Percentiles rank a stretch among this genome's conserved stretches.
Evolutionary conservation across 2,113 vertebrate species (phyloP).

Genomic region (Scopus umbretta): DNA sequence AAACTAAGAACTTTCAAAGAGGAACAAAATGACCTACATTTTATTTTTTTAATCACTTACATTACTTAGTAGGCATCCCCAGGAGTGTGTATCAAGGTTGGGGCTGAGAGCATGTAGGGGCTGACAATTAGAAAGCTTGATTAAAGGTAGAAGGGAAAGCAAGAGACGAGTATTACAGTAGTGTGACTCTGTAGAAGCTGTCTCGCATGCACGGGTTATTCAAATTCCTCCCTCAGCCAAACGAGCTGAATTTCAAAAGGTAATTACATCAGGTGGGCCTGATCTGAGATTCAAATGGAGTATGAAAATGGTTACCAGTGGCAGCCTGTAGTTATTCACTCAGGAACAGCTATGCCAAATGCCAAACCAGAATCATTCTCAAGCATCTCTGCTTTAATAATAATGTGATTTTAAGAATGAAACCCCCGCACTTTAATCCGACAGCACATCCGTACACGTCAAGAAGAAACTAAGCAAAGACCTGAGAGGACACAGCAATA

Average conservation of each 20-base stretch:
- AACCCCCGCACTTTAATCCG: neutral
- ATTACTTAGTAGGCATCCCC: neutral
- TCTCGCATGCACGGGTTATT: neutral
- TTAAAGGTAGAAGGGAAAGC: constrained; percentile 7
- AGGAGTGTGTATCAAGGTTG: neutral
- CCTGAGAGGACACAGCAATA: neutral
- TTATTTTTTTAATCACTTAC: constrained; percentile 5
- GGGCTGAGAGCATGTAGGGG: neutral
- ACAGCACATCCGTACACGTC: neutral
- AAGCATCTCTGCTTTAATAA: neutral
- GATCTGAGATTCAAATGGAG: neutral
- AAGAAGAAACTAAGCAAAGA: neutral
- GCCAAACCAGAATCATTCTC: neutral
- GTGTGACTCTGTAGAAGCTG: neutral
- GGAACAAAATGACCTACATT: constrained; percentile 7
- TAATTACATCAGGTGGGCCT: neutral
- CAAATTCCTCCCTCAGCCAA: constrained; percentile 15
- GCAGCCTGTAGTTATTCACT: neutral
- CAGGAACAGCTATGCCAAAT: neutral
- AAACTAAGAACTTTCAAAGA: constrained; percentile 23
- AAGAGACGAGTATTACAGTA: neutral
- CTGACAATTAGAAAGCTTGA: constrained; percentile 10
- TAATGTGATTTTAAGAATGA: neutral
- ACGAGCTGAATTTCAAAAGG: neutral
- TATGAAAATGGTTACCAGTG: neutral